Base-by-base conservation (phyloP, 2,113 vertebrate species). In the Furnarius figulus region DNA sequence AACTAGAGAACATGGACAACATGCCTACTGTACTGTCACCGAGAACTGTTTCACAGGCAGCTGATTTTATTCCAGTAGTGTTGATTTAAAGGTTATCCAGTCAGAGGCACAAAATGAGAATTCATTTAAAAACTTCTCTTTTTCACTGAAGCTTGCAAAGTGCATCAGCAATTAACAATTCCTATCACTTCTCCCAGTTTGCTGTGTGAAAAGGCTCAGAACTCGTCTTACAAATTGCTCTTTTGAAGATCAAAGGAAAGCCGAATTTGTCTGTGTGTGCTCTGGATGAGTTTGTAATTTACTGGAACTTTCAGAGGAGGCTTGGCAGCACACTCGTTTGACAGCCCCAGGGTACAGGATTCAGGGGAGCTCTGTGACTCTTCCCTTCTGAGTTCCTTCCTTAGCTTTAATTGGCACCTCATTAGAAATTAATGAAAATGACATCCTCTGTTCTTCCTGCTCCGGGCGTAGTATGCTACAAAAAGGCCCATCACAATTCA, bases 401-500 rank as follows among this genome's bases (percentile, higher is more conserved):
- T 97, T 97, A 96, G 93, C 97, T 98, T 98, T 98, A 98, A 98
- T 98, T 98, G 98, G 98, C 97, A 98, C 97, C 98, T 98, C 98
- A 98, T 98, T 98, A 98, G 98, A 98, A 98, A 98, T 98, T 98
- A 98, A 98, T 98, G 98, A 98, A 98, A 98, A 98, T 97, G 97
- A 98, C 98, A 98, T 98, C 98, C 97, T 98, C 98, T 98, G 97
- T 98, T 98, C 98, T 98, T 98, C 96, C 97, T 97, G 98, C 98
- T 98, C 90, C 81, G 76, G 98, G 98, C 98, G 30, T 14, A 35
- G 89, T 98, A 97, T 22, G 87, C 97, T 98, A 98, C 98, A 98
- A 98, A 98, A 98, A 98, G 97, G 89, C 97, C 97, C 96, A 98
- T 98, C 97, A 97, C 97, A 97, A 98, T 98, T 98, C 98, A 97